Evolutionary conservation across 2,888 invertebrate genomes (phyloP).

Genomic region (Tolmerus cingulatus): DNA sequence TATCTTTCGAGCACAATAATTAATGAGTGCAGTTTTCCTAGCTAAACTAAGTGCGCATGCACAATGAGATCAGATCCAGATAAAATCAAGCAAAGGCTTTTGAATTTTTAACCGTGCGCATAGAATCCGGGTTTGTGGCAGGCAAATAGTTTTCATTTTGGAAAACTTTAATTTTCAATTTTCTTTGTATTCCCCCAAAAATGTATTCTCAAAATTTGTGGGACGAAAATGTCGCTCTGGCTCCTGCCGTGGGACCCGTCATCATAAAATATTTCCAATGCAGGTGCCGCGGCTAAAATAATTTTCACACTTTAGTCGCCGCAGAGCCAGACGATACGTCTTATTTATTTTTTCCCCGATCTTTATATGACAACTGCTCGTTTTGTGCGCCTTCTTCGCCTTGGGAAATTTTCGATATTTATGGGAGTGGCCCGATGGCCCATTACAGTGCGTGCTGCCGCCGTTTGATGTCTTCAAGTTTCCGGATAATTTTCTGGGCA

Average conservation of each 20-base stretch:
- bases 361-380: conserved; percentile 28
- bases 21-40: not conserved
- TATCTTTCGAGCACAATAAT: not conserved
- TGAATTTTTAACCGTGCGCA: not conserved
- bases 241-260: not conserved
- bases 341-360: conserved; percentile 18
- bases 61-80: not conserved
- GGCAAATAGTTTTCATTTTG: not conserved
- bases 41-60: not conserved
- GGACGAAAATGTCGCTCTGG: not conserved
- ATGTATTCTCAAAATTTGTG: not conserved
- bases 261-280: conserved; percentile 27
- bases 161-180: not conserved
- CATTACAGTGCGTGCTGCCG: not conserved
- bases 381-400: conserved; percentile 7
- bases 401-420: conserved; percentile 21
- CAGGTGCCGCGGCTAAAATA: conserved; percentile 32
- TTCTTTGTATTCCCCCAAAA: not conserved
- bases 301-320: conserved; percentile 15
- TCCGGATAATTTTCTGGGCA: conserved; percentile 29
- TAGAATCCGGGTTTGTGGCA: not conserved
- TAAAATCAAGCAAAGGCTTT: not conserved
- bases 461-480: conserved; percentile 37
- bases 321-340: not conserved
- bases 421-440: conserved; percentile 2